phyloP scores from a whole-genome alignment of 1,140 invertebrate species.

The Drosophila cardini region DNA sequence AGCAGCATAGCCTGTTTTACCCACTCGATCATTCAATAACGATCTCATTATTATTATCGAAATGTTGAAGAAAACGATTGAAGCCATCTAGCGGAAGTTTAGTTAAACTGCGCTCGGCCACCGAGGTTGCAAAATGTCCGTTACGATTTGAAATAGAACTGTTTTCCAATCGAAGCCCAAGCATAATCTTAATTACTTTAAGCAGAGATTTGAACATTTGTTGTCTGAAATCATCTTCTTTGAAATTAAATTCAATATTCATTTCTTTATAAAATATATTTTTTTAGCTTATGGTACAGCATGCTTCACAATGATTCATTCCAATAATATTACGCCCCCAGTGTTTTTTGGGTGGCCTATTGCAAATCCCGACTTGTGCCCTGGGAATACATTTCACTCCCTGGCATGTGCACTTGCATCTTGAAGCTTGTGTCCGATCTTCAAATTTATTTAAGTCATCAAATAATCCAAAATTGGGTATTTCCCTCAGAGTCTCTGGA shows the following conservation, averaged over 20 bases:
- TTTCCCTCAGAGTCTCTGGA: not conserved
- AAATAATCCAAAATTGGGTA: constrained; percentile 9
- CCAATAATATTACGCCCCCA: constrained; percentile 42
- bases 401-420: not conserved
- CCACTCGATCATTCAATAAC: no score
- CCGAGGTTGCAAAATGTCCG: no score
- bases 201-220: no score
- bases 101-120: no score
- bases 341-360: not conserved
- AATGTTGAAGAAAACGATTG: no score
- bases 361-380: not conserved
- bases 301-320: not conserved
- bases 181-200: no score
- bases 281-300: not conserved
- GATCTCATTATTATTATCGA: no score
- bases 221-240: not conserved
- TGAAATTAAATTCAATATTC: no score
- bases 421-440: not conserved
- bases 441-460: not conserved
- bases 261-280: constrained; percentile 3
- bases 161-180: no score
- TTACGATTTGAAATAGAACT: no score
- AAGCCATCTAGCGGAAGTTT: no score
- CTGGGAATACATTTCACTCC: not conserved
- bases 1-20: no score